A percentile compares a stretch with the other conserved stretches of the same genome.
Evolutionary conservation across 2,888 invertebrate genomes (phyloP).

Genomic region (Tetranychus truncatus): DNA sequence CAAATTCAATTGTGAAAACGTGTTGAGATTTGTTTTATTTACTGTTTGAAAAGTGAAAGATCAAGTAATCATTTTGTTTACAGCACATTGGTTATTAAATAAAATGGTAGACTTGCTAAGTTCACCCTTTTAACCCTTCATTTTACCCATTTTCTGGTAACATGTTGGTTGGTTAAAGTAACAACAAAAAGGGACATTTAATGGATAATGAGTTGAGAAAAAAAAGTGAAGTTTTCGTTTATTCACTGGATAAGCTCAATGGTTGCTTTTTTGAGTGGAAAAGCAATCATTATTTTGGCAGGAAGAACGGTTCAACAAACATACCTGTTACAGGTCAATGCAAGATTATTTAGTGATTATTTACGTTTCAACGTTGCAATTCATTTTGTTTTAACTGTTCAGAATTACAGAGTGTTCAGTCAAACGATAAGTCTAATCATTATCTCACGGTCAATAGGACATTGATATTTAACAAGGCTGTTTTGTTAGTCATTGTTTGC

Average conservation of each 20-base stretch:
- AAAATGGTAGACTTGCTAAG: neutral
- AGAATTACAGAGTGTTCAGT: neutral
- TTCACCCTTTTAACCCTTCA: too few relatives aligned
- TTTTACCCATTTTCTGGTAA: too few relatives aligned
- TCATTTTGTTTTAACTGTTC: neutral
- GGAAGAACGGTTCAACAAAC: neutral
- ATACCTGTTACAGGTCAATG: neutral
- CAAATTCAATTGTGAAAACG: too few relatives aligned
- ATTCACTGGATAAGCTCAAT: too few relatives aligned
- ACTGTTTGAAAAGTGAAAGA: too few relatives aligned
- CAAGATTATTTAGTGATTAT: neutral
- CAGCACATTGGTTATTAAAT: neutral
- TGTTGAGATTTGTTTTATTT: too few relatives aligned
- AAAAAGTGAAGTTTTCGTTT: too few relatives aligned
- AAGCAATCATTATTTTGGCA: neutral
- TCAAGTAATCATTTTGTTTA: neutral
- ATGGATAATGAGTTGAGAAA: too few relatives aligned
- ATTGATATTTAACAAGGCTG: neutral
- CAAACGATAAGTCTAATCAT: neutral
- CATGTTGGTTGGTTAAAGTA: too few relatives aligned
- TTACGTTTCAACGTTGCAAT: neutral
- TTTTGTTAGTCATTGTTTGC: neutral
- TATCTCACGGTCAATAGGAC: neutral
- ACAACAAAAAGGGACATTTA: too few relatives aligned
- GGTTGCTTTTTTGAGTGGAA: too few relatives aligned